Base-by-base conservation (phyloP, 2,797 vertebrate genomes). In the Scyliorhinus canicula region DNA sequence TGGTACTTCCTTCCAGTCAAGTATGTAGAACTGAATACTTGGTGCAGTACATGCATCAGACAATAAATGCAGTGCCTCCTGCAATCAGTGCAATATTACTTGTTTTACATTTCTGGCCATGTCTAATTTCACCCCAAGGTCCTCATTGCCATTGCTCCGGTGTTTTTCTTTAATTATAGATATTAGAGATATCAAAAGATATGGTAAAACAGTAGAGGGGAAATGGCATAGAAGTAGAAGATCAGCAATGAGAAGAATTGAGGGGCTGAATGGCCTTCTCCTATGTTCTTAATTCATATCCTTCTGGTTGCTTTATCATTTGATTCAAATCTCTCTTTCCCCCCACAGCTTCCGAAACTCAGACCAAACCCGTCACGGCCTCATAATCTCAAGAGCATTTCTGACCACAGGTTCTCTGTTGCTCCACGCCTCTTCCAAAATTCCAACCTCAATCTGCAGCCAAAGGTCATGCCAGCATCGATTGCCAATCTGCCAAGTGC, bases 331-430 rank as follows among this genome's bases (percentile, higher is more conserved):
- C 44, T 47, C 35, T 74, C 28, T 95, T 24, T 91, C 47, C 93
- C 95, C 95, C 47, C 84, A 63, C 12, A 57, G 60, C 77, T 95
- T 52, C 88, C 96, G 90, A 96, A 93, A 85, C 90, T 95, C 86
- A 95, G 95, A 79, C 91, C 57, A 47, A 95, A 95, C 95, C 95
- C 95, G 0, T 95, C 90, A n/a, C 95, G 95, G 50, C 95, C 95
- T n/a, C 95, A 90, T 5, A 95, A 0, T 0, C 16, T 1, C 50
- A 96, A 96, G 21, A 95, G 55, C 31, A n/a, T 77, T 21, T 91
- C 55, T 0, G 95, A 96, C 95, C 96, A 96, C 95, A 95, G 93
- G 47, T 96, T 95, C 63, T 71, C 24, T 28, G 67, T 94, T 52
- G 50, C 67, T 50, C 93, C 93, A 0, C 0, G 0, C 55, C 95